Base-by-base conservation (phyloP, 2,113 vertebrate genomes). In the Andinoacara biseriatus region DNA sequence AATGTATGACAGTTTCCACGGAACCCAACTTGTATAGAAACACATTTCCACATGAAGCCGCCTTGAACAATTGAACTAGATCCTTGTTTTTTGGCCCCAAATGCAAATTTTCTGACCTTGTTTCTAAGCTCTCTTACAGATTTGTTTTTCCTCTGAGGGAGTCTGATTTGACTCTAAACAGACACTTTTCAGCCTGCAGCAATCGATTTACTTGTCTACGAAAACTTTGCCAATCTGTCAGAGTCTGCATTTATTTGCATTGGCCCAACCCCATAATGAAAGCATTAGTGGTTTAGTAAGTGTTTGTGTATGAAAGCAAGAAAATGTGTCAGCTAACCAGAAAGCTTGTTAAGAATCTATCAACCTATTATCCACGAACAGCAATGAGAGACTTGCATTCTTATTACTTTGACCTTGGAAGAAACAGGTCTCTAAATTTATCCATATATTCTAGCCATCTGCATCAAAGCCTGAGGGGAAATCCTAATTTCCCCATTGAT, bases 61-160 rank as follows among this genome's bases (percentile, higher is more conserved):
- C 83, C 82, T 78, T 54, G 24, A 17, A 69, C 87, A 74, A 86
- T 58, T 78, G 49, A 89, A 85, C 81, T 31, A 58, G 63, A 86
- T 82, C 40, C 20, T 85, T 87, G 81, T 89, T 87, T 93, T 72
- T 85, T 84, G 82, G 77, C 83, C 88, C 61, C 56, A 80, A 89
- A 90, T 93, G 88, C 90, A 89, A 89, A 94, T 91, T 59, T 61
- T 62, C 78, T 85, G 81, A 89, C 89, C 88, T 85, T 87, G 67
- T 86, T 90, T 87, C 38, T 67, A 10, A 81, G 74, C 78, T 85
- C 40, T 75, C 69, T 74, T 17, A 57, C 69, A 75, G 77, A 88
- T 86, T 84, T 0, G 57, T 80, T 78, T 77, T 22, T 80, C 58
- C 18, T 74, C 61, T 6, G 56, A 75, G 22, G 11, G 59, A 81